Percentiles rank a stretch among this genome's conserved stretches.
phyloP scores from a whole-genome alignment of 2,113 vertebrate species.

The Triplophysa dalaica region DNA sequence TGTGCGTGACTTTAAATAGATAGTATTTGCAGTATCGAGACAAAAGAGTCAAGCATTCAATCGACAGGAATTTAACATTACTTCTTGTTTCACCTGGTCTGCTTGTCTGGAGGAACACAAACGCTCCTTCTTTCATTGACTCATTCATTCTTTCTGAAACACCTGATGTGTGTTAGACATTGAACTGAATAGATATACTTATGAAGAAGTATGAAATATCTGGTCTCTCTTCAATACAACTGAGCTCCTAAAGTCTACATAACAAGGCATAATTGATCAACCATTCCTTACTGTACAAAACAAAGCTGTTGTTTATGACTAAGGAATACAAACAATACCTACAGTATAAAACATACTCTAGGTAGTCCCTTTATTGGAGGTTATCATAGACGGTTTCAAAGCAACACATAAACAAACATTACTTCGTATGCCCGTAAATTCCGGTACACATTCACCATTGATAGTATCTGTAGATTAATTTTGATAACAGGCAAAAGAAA shows the following conservation, averaged over 20 bases:
- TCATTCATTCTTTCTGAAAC: constrained; percentile 13
- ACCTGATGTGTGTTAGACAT: too few relatives aligned
- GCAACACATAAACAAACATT: too few relatives aligned
- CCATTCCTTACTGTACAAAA: neutral
- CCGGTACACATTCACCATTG: too few relatives aligned
- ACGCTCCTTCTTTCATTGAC: neutral
- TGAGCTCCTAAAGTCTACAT: neutral
- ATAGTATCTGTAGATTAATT: too few relatives aligned
- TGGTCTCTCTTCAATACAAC: neutral
- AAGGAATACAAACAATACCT: neutral
- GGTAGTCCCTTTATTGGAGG: neutral
- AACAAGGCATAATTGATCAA: neutral
- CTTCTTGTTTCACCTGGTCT: constrained; percentile 12
- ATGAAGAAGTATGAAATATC: constrained; percentile 15
- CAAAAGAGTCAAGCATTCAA: constrained; percentile 29
- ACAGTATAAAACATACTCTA: neutral
- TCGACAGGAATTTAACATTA: neutral
- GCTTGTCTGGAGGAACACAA: constrained; percentile 11
- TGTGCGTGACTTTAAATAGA: constrained; percentile 1
- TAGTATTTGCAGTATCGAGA: constrained; percentile 30
- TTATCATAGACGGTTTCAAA: neutral
- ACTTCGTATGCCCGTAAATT: too few relatives aligned
- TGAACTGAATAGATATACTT: constrained; percentile 15
- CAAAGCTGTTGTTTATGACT: neutral
- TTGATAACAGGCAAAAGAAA: too few relatives aligned